Evolutionary conservation across 1,140 invertebrate species (phyloP).

Genomic region (Heliconius hermathena): DNA sequence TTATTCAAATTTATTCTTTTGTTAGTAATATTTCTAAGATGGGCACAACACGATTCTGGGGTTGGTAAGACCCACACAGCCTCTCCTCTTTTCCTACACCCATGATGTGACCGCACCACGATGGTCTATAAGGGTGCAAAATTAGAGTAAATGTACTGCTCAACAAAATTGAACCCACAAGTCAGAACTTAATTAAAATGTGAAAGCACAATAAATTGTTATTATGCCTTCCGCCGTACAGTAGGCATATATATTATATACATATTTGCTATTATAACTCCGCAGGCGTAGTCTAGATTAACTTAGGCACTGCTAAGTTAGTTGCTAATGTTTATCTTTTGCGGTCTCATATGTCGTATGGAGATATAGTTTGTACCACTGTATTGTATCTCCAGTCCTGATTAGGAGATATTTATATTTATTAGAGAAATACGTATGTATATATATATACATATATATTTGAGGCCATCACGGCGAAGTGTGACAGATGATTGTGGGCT

Average conservation of each 20-base stretch:
- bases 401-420: background rate
- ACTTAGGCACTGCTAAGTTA: background rate
- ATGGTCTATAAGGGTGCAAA: too few relatives aligned
- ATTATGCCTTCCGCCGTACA: background rate
- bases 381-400: background rate
- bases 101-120: too few relatives aligned
- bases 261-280: background rate
- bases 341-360: constrained; percentile 2
- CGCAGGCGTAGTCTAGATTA: constrained; percentile 4
- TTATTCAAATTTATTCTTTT: too few relatives aligned
- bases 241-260: background rate
- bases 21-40: too few relatives aligned
- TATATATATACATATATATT: too few relatives aligned
- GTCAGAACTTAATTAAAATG: background rate
- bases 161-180: background rate
- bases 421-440: too few relatives aligned
- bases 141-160: too few relatives aligned
- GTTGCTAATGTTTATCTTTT: constrained; percentile 4
- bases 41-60: too few relatives aligned
- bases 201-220: background rate
- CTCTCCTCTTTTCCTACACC: too few relatives aligned
- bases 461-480: too few relatives aligned
- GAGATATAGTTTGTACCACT: background rate
- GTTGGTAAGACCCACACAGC: too few relatives aligned
- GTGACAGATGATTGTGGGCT: too few relatives aligned